Evolutionary conservation across 1,140 invertebrate genomes (phyloP).

Genomic region (Glossosoma conforme): DNA sequence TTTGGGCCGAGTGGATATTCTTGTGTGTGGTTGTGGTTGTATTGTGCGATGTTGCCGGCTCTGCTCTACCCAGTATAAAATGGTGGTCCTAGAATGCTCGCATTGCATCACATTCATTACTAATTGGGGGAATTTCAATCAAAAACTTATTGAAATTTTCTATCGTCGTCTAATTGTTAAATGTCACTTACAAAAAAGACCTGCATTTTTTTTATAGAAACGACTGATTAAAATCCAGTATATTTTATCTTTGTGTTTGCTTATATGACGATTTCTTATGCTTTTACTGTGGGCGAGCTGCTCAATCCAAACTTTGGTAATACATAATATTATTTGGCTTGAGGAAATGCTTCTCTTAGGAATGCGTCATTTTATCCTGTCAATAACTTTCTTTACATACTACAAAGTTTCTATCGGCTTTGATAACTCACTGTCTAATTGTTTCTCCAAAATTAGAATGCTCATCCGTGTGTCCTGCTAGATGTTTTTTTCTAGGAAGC

Average conservation of each 20-base stretch:
- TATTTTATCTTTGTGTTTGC: too few relatives aligned
- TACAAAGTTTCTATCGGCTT: not conserved
- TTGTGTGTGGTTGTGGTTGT: conserved; percentile 34
- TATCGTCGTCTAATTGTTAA: too few relatives aligned
- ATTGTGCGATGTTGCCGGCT: conserved; percentile 26
- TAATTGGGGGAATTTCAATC: not conserved
- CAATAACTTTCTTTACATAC: not conserved
- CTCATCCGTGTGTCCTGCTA: conserved; percentile 9
- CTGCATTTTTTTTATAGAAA: too few relatives aligned
- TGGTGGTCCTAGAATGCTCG: conserved; percentile 23
- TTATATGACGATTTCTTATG: too few relatives aligned
- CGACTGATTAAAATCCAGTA: too few relatives aligned
- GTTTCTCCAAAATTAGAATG: not conserved
- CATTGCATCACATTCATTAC: conserved; percentile 11
- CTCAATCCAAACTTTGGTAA: too few relatives aligned
- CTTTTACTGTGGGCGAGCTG: too few relatives aligned
- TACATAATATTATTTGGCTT: conserved; percentile 9
- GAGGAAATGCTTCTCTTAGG: conserved; percentile 12
- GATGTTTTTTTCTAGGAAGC: conserved; percentile 5
- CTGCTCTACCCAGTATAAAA: conserved; percentile 14
- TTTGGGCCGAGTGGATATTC: conserved; percentile 14
- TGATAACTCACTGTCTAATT: not conserved
- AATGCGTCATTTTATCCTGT: conserved; percentile 11
- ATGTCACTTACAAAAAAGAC: too few relatives aligned
- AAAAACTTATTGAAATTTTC: too few relatives aligned